Evolutionary conservation across 2,888 invertebrate species (phyloP).

Genomic region (Synergus japonicus): DNA sequence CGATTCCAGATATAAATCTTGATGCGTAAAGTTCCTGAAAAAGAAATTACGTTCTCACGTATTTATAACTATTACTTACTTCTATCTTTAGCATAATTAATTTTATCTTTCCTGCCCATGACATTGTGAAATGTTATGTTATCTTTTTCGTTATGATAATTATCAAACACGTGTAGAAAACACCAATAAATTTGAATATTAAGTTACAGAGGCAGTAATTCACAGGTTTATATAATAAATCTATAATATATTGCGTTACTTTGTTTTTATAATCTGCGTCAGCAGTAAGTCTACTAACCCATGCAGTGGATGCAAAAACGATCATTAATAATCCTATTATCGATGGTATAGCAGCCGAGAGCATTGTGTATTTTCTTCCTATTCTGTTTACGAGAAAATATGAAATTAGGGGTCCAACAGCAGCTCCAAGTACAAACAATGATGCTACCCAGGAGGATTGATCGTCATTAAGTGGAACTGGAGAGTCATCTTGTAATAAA

Average conservation of each 20-base stretch:
- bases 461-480: neutral
- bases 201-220: too few species aligned
- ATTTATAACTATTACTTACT: too few species aligned
- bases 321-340: constrained; percentile 2
- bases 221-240: too few species aligned
- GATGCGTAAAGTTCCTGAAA: constrained; percentile 52
- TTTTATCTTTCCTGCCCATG: too few species aligned
- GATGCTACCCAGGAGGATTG: neutral
- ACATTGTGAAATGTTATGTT: too few species aligned
- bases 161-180: too few species aligned
- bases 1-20: constrained; percentile 58
- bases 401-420: neutral
- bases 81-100: too few species aligned
- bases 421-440: neutral
- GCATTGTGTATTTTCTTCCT: neutral
- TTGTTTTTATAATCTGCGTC: too few species aligned
- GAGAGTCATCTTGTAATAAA: neutral
- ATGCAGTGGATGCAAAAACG: neutral
- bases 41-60: neutral
- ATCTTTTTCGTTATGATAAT: too few species aligned
- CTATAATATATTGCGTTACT: too few species aligned
- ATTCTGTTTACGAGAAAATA: neutral
- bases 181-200: too few species aligned
- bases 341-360: neutral
- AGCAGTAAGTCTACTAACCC: neutral